Evolutionary conservation across 2,113 vertebrate species (phyloP).

Genomic region (Galemys pyrenaicus): DNA sequence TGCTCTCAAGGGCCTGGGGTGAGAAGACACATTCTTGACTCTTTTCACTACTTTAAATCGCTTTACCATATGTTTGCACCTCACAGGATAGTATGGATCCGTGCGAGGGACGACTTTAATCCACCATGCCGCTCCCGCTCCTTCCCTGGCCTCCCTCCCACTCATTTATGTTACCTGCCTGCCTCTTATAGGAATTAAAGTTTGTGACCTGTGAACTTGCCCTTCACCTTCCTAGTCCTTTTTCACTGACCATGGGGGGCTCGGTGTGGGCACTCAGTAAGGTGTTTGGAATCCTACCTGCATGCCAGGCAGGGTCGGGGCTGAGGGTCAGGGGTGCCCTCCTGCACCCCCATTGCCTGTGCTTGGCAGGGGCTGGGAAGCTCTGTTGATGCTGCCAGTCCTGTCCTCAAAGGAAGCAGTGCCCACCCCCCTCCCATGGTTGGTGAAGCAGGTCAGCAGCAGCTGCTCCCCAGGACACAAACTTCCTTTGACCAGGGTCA

Average conservation of each 20-base stretch:
- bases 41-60: background rate
- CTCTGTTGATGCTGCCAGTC: conserved; percentile 77
- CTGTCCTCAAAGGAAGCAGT: conserved; percentile 87
- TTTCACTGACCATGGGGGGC: background rate
- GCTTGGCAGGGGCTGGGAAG: conserved; percentile 89
- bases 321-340: background rate
- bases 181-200: background rate
- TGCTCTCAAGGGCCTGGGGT: background rate
- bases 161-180: background rate
- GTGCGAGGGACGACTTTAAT: background rate
- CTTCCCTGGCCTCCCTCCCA: background rate
- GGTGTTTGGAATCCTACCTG: background rate
- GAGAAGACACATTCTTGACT: too few relatives aligned
- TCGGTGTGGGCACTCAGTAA: too few relatives aligned
- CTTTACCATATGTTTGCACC: background rate
- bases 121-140: background rate
- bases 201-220: background rate
- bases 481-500: conserved; percentile 80
- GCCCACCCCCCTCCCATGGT: too few relatives aligned
- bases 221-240: background rate
- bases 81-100: background rate
- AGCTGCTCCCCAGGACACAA: conserved; percentile 88
- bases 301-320: background rate
- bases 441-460: conserved; percentile 85
- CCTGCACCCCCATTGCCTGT: conserved; percentile 78